Conservation (phyloP, 2,113 vertebrate species). For the Crotalus helleri region DNA sequence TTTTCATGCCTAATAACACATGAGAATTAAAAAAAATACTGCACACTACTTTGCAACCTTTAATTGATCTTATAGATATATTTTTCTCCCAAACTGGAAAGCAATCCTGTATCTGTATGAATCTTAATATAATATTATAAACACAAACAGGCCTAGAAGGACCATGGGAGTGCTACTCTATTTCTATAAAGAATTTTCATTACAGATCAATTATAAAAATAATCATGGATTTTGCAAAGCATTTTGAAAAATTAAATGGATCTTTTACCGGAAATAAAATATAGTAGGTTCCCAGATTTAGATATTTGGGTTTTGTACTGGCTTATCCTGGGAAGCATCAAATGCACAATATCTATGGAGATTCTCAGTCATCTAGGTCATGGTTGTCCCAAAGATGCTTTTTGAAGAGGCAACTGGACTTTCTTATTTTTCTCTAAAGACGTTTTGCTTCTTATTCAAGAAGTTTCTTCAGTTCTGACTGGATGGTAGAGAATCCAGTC, state of each 20-base stretch:
- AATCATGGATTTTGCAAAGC: neutral
- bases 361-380: too few relatives aligned
- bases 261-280: neutral
- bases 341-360: neutral
- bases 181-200: neutral
- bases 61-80: neutral
- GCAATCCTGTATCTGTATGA: neutral
- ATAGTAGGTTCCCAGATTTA: neutral
- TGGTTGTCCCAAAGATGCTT: too few relatives aligned
- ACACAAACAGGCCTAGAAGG: neutral
- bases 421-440: too few relatives aligned
- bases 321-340: neutral
- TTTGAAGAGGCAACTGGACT: too few relatives aligned
- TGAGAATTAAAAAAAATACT: neutral
- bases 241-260: neutral
- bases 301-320: neutral
- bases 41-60: neutral
- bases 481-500: too few relatives aligned
- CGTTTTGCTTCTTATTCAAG: too few relatives aligned
- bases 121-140: neutral
- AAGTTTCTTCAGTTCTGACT: too few relatives aligned
- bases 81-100: neutral
- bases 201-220: neutral
- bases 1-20: neutral
- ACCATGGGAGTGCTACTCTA: neutral